Evolutionary conservation across 2,113 vertebrate species (phyloP), one percentile per base, ranked within the genome.

Genomic region (Orientallactaga bullata): DNA sequence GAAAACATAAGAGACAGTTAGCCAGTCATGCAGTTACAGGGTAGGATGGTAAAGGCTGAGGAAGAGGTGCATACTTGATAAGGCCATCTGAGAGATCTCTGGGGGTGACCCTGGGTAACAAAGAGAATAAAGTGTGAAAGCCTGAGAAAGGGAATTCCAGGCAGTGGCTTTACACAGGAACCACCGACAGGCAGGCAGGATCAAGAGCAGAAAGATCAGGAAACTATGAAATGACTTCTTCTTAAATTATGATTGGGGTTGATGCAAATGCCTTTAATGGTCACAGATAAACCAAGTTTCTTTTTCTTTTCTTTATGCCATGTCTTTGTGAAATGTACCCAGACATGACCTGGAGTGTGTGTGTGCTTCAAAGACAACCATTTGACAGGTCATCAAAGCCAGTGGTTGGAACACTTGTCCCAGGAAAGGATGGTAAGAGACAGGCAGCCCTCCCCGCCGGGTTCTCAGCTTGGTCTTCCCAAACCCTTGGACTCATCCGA

Each of bases 301-400:
- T 88, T 89, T 58, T 58, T 90, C 26, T 76, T 24, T 85, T 94
- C 81, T 39, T 0, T 74, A 85, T 68, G 28, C 39, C 71, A 78
- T 39, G 3, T 18, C 80, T 93, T 94, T 95, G 60, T 77, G 28
- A 96, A 95, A 88, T 39, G 42, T 63, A n/a, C 74, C 32, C 16
- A 63, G 9, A 24, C 18, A 86, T 55, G 73, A 81, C 71, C 65
- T 76, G 81, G 65, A 73, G 71, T 60, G 58, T 82, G n/a, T 83
- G 35, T 5, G 7, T 51, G 78, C 95, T 96, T 96, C 82, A 94
- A 95, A 91, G 94, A 28, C 42, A 80, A 63, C 26, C 1, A 4
- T 85, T 26, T 92, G 69, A 68, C 83, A 39, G 82, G 97, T 92
- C 60, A 85, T 26, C 84, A 95, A 96, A 94, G 76, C 5, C 82